A percentile compares a stretch with the other conserved stretches of the same genome.
These are phyloP conservation scores for Brachionus koreanus DNA, from an alignment of 1,140 invertebrate species.

Conservation along the genomic window DNA sequence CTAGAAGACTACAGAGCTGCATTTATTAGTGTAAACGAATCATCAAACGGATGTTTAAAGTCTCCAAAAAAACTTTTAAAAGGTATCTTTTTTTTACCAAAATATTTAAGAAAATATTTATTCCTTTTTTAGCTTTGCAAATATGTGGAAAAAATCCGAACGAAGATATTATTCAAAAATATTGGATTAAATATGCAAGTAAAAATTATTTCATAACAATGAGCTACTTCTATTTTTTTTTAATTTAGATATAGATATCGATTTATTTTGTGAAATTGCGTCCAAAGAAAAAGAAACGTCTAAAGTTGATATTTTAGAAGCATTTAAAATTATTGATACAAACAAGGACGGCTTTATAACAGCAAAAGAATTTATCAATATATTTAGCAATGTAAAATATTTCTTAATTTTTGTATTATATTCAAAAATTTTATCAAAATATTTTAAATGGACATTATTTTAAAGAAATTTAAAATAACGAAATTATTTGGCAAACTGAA, in stretches of 20 bases:
- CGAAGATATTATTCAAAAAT: background rate
- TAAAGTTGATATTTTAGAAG: background rate
- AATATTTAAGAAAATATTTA: background rate
- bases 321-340: slow-evolving; percentile 30
- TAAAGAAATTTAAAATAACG: no score
- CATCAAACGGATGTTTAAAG: background rate
- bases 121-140: slow-evolving; percentile 11
- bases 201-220: background rate
- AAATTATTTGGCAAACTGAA: no score
- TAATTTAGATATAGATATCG: slow-evolving; percentile 19
- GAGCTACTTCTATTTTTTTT: background rate
- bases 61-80: background rate
- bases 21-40: slow-evolving; percentile 16
- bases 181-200: background rate
- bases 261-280: slow-evolving; percentile 7
- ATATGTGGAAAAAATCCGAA: slow-evolving; percentile 15
- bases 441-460: no score
- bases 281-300: background rate
- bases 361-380: background rate
- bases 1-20: slow-evolving; percentile 23
- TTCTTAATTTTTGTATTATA: background rate
- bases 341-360: slow-evolving; percentile 3
- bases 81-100: background rate
- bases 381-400: background rate
- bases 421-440: background rate